Conservation (phyloP, 2,797 vertebrate genomes). For the Pantherophis vulpinus region DNA sequence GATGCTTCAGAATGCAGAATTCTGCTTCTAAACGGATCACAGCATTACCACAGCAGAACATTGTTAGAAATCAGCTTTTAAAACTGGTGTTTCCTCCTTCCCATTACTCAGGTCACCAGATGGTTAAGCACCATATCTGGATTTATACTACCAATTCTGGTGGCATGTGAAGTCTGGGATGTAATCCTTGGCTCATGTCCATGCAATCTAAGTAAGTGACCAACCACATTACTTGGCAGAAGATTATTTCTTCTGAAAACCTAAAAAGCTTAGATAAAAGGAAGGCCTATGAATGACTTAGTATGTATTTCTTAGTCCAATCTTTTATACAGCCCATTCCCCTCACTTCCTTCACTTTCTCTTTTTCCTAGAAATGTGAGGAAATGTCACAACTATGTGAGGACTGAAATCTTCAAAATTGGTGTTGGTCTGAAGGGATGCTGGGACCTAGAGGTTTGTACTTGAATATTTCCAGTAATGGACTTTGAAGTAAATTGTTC, state of each 20-base stretch:
- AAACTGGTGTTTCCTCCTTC: constrained; percentile 21
- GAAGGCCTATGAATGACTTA: constrained; percentile 30
- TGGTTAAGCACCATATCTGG: constrained; percentile 32
- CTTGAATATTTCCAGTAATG: constrained; percentile 49
- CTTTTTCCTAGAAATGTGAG: constrained; percentile 41
- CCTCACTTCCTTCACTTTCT: background rate
- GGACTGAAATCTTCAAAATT: constrained; percentile 48
- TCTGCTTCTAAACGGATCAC: constrained; percentile 24
- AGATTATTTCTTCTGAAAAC: constrained; percentile 43
- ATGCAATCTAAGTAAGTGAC: constrained; percentile 51
- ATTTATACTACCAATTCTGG: constrained; percentile 50
- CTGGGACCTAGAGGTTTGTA: constrained; percentile 33
- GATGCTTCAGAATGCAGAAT: background rate
- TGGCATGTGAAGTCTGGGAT: constrained; percentile 42
- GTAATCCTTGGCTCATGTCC: constrained; percentile 46
- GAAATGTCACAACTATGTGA: constrained; percentile 41
- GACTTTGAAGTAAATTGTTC: constrained; percentile 60
- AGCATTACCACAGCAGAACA: background rate
- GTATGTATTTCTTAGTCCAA: constrained; percentile 40
- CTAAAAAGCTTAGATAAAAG: constrained; percentile 50
- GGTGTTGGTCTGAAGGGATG: constrained; percentile 44
- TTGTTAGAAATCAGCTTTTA: background rate
- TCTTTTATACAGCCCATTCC: constrained; percentile 28
- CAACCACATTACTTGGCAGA: constrained; percentile 55
- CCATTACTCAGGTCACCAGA: constrained; percentile 1